These are phyloP conservation scores for Indicator maculatus DNA, from an alignment of 2,113 vertebrate genomes.

Conservation along the genomic window DNA sequence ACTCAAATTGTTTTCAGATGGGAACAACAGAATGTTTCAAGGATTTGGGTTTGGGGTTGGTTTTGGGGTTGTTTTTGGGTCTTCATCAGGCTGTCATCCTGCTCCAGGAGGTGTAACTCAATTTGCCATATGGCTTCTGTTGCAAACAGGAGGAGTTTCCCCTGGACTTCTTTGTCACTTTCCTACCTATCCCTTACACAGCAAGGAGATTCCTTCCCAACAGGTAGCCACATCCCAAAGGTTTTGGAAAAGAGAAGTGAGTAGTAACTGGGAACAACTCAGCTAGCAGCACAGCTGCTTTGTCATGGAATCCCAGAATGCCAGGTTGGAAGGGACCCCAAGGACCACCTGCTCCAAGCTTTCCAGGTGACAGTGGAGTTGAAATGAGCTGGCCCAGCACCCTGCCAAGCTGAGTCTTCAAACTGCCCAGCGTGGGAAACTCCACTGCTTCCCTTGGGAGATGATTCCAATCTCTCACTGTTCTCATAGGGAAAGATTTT, in stretches of 20 bases:
- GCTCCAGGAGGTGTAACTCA: not conserved
- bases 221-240: not conserved
- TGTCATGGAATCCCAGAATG: no score
- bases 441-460: no score
- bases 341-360: no score
- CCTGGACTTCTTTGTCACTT: not conserved
- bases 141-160: not conserved
- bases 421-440: no score
- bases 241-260: not conserved
- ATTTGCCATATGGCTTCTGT: fast-evolving
- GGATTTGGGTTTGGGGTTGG: not conserved
- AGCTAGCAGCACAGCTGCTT: fast-evolving
- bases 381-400: no score
- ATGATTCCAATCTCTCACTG: no score
- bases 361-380: no score
- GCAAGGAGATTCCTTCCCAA: not conserved
- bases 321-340: no score
- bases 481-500: no score
- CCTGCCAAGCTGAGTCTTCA: no score
- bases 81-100: not conserved
- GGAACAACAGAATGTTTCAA: not conserved
- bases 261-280: not conserved
- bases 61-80: not conserved
- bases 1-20: conserved; percentile 8
- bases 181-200: not conserved